A percentile compares a stretch with the other conserved stretches of the same genome.
These are phyloP conservation scores for Alosa sapidissima DNA, from an alignment of 2,797 vertebrate species.

Conservation along the genomic window DNA sequence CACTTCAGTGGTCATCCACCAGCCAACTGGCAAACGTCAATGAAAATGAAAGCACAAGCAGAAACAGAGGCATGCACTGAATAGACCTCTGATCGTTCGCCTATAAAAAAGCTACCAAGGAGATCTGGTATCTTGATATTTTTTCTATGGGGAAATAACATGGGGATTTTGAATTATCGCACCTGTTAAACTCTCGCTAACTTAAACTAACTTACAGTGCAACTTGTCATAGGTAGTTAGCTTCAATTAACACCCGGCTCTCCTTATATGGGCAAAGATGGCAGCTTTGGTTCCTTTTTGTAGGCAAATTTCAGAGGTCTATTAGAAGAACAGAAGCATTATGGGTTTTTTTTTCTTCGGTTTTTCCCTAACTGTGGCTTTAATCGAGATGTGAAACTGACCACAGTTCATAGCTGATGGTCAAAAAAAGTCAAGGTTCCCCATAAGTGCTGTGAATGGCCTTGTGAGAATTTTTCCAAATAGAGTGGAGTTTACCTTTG, in stretches of 20 bases:
- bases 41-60: background rate
- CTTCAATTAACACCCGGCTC: too few relatives aligned
- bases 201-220: too few relatives aligned
- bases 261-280: too few relatives aligned
- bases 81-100: background rate
- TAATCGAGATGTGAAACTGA: slow-evolving; percentile 7
- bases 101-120: too few relatives aligned
- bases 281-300: too few relatives aligned
- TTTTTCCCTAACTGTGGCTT: background rate
- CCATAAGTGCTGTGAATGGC: background rate
- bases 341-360: background rate
- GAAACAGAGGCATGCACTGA: background rate
- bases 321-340: background rate
- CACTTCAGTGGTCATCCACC: background rate
- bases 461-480: background rate
- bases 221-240: too few relatives aligned
- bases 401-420: background rate
- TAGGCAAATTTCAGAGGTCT: too few relatives aligned
- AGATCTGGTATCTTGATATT: too few relatives aligned
- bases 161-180: too few relatives aligned
- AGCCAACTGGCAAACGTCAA: background rate
- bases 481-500: background rate
- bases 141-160: too few relatives aligned
- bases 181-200: too few relatives aligned
- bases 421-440: background rate